Percentiles rank a stretch among this genome's conserved stretches.
phyloP scores from a whole-genome alignment of 1,140 invertebrate genomes.

The Scaptomyza graminum region DNA sequence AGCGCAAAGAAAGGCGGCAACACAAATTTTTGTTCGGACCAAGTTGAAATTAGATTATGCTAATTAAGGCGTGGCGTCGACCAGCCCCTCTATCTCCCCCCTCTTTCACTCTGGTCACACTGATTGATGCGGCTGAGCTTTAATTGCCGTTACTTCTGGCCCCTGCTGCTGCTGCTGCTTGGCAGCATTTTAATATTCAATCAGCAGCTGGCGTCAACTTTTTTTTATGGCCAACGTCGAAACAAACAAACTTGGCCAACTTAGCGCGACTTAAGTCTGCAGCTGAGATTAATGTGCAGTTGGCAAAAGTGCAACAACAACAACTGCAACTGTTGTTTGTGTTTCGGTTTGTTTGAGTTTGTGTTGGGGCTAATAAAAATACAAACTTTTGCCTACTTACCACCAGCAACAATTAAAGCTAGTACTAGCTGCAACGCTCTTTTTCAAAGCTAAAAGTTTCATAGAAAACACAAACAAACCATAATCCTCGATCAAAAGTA shows the following conservation, averaged over 20 bases:
- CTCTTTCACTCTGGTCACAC: not conserved
- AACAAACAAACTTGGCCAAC: slow-evolving; percentile 40
- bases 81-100: not conserved
- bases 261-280: slow-evolving; percentile 28
- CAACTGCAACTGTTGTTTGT: slow-evolving; percentile 37
- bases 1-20: slow-evolving; percentile 34
- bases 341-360: slow-evolving; percentile 55
- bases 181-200: slow-evolving; percentile 76
- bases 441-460: not conserved
- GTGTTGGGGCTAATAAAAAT: slow-evolving; percentile 49
- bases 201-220: slow-evolving; percentile 69
- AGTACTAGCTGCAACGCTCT: slow-evolving; percentile 13
- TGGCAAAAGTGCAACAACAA: slow-evolving; percentile 37
- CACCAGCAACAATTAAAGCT: slow-evolving; percentile 55
- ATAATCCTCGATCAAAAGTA: not conserved
- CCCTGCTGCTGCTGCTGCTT: slow-evolving; percentile 23
- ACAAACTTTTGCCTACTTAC: slow-evolving; percentile 33
- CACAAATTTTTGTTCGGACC: slow-evolving; percentile 46
- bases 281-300: slow-evolving; percentile 69
- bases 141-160: slow-evolving; percentile 47
- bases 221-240: slow-evolving; percentile 61
- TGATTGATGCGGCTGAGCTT: slow-evolving; percentile 67
- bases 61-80: slow-evolving; percentile 73
- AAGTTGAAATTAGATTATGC: slow-evolving; percentile 83
- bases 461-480: not conserved